phyloP scores from a whole-genome alignment of 2,113 vertebrate genomes.

The Ciconia stormi region DNA sequence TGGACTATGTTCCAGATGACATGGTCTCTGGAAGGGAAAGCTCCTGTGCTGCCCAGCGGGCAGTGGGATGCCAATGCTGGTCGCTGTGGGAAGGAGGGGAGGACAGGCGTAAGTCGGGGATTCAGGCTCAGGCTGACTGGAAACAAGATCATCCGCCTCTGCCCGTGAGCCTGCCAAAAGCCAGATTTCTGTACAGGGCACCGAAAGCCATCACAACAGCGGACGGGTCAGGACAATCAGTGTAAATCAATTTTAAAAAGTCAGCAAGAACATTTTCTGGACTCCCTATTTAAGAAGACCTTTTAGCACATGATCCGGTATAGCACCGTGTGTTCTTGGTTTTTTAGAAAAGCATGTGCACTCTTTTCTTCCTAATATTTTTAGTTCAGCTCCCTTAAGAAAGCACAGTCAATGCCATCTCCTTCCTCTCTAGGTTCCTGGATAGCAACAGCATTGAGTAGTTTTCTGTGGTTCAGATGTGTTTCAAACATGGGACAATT shows the following conservation, averaged over 20 bases:
- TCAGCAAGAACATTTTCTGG: neutral
- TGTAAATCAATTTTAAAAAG: neutral
- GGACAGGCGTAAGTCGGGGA: neutral
- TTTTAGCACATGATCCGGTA: neutral
- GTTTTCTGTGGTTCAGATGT: constrained; percentile 56
- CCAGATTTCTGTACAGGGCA: neutral
- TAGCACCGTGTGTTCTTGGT: neutral
- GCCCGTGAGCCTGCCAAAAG: neutral
- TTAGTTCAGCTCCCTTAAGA: neutral
- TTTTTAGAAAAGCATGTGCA: neutral
- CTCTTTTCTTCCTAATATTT: neutral
- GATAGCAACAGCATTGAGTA: neutral
- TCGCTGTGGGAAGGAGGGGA: neutral
- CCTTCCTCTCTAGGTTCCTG: constrained; percentile 40
- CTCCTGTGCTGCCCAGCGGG: neutral
- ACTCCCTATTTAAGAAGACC: neutral
- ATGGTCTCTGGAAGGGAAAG: neutral
- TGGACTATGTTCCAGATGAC: neutral
- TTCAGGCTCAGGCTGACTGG: neutral
- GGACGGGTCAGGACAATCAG: neutral
- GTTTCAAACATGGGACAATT: constrained; percentile 50
- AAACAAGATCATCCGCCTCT: neutral
- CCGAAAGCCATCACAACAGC: neutral
- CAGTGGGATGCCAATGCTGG: neutral
- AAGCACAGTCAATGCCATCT: neutral